phyloP scores from a whole-genome alignment of 2,113 vertebrate genomes.

The Apus apus region DNA sequence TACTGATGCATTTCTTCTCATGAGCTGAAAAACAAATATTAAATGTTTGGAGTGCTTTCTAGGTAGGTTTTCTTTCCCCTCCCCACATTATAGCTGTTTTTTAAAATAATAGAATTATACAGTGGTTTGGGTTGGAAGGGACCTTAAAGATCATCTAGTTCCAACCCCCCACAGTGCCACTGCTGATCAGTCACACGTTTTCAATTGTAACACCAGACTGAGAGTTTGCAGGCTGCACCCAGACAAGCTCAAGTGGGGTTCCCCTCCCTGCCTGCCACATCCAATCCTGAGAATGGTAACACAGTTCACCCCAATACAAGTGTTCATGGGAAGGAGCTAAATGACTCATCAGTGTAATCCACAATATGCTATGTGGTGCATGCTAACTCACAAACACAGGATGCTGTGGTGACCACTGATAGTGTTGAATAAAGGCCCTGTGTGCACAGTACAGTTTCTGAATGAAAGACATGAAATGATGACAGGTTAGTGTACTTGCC shows the following conservation, averaged over 20 bases:
- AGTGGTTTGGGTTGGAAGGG: too few species aligned
- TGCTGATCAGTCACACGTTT: background rate
- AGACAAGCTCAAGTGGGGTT: background rate
- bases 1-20: conserved; percentile 95
- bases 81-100: fast-evolving
- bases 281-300: background rate
- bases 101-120: background rate
- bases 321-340: background rate
- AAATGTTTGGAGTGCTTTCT: background rate
- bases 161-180: background rate
- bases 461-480: background rate
- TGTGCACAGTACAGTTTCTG: background rate
- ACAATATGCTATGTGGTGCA: fast-evolving
- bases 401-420: background rate
- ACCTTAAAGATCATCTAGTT: too few species aligned
- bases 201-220: background rate
- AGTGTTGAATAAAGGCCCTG: background rate
- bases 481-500: background rate
- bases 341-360: background rate
- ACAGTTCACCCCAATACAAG: background rate
- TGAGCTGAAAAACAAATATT: conserved; percentile 78
- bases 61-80: fast-evolving
- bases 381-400: background rate
- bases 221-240: background rate
- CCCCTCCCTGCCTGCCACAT: background rate